Evolutionary conservation across 2,888 invertebrate genomes (phyloP).

Genomic region (Aphelenchoides bicaudatus): DNA sequence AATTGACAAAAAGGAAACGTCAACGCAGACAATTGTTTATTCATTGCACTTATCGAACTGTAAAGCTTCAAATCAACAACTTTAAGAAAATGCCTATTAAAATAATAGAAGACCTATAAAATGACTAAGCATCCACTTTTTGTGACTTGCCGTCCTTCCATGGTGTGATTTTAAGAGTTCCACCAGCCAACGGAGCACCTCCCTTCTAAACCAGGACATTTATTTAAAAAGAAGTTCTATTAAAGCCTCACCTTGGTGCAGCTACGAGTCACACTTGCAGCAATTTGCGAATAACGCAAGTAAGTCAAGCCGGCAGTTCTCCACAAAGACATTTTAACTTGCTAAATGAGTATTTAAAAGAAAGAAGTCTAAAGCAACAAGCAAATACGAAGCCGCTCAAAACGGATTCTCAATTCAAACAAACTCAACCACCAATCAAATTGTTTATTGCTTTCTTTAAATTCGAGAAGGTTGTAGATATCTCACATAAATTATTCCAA

Average conservation of each 20-base stretch:
- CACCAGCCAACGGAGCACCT: constrained; percentile 3
- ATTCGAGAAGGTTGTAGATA: no score
- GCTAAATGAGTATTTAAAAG: background rate
- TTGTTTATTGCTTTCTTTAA: no score
- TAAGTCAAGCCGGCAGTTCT: constrained; percentile 69
- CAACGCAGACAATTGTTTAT: no score
- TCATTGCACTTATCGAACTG: no score
- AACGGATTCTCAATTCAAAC: no score
- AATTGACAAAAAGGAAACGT: no score
- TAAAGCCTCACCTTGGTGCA: constrained; percentile 11
- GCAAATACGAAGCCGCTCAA: background rate
- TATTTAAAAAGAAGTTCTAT: background rate
- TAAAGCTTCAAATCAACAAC: no score
- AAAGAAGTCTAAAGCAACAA: background rate
- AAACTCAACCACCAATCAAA: no score
- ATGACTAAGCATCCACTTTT: constrained; percentile 8
- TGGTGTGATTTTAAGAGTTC: constrained; percentile 2
- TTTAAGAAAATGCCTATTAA: no score
- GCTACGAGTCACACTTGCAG: constrained; percentile 71
- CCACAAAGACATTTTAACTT: constrained; percentile 29
- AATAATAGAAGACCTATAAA: no score
- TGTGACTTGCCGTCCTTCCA: constrained; percentile 16
- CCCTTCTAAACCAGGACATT: background rate
- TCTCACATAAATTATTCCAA: no score
- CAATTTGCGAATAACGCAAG: constrained; percentile 89